These are phyloP conservation scores for Gadus chalcogrammus DNA, from an alignment of 2,113 vertebrate genomes.

Conservation along the genomic window DNA sequence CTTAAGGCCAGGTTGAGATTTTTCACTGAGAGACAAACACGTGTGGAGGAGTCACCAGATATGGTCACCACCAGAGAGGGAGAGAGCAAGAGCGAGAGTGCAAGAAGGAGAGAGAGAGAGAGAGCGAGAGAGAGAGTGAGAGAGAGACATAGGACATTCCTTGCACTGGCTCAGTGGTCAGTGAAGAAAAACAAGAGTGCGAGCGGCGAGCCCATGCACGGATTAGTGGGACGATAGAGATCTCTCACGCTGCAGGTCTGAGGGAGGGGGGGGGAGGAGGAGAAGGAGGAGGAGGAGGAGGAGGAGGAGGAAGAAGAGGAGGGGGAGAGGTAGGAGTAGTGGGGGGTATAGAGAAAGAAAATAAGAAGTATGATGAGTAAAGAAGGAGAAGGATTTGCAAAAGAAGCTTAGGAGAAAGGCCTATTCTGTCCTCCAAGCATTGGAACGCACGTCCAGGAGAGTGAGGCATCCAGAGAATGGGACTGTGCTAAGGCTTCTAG, in stretches of 20 bases:
- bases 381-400: too few species aligned
- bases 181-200: constrained; percentile 57
- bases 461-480: constrained; percentile 55
- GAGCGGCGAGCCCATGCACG: neutral
- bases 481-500: constrained; percentile 33
- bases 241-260: too few species aligned
- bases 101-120: constrained; percentile 41
- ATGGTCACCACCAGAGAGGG: constrained; percentile 17
- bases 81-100: constrained; percentile 33
- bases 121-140: constrained; percentile 25
- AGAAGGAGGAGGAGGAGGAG: too few species aligned
- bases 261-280: neutral
- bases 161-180: constrained; percentile 53
- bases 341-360: too few species aligned
- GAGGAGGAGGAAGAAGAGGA: neutral
- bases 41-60: constrained; percentile 20
- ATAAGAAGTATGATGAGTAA: too few species aligned
- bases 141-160: constrained; percentile 40
- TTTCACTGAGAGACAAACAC: constrained; percentile 46
- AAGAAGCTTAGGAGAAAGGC: too few species aligned
- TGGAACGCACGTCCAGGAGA: constrained; percentile 30
- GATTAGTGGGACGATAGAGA: too few species aligned
- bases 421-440: constrained; percentile 17
- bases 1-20: constrained; percentile 5
- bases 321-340: too few species aligned